phyloP scores from a whole-genome alignment of 1,140 invertebrate species.

The Campodea augens region DNA sequence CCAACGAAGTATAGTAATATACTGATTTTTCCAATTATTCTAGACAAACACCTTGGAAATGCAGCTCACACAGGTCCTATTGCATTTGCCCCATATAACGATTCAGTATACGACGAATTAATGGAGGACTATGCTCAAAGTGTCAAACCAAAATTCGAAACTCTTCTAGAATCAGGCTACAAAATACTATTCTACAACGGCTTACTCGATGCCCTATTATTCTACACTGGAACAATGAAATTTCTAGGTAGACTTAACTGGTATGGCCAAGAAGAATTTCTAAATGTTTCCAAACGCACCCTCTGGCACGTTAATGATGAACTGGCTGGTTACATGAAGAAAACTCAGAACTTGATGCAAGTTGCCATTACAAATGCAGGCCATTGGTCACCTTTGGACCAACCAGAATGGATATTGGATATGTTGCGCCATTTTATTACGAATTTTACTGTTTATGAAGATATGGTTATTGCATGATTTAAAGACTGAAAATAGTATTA shows the following conservation, averaged over 20 bases:
- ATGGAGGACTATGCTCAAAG: neutral
- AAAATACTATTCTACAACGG: neutral
- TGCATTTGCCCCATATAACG: no score
- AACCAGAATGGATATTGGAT: slow-evolving; percentile 29
- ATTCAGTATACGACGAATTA: neutral
- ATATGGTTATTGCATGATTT: no score
- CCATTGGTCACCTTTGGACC: slow-evolving; percentile 32
- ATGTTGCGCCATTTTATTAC: no score
- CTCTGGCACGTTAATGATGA: slow-evolving; percentile 19
- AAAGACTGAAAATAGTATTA: no score
- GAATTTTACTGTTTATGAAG: no score
- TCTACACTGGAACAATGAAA: neutral
- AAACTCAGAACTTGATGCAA: slow-evolving; percentile 27
- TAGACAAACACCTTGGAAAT: no score
- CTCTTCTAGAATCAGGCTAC: neutral
- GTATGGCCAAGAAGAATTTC: neutral
- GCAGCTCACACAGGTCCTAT: no score
- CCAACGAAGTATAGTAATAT: no score
- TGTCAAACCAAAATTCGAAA: neutral
- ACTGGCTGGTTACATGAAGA: slow-evolving; percentile 30
- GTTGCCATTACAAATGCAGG: slow-evolving; percentile 28
- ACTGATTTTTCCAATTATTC: no score
- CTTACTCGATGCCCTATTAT: neutral
- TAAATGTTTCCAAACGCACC: neutral
- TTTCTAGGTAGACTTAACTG: neutral